phyloP scores from a whole-genome alignment of 1,140 invertebrate genomes.

The Nephotettix cincticeps region DNA sequence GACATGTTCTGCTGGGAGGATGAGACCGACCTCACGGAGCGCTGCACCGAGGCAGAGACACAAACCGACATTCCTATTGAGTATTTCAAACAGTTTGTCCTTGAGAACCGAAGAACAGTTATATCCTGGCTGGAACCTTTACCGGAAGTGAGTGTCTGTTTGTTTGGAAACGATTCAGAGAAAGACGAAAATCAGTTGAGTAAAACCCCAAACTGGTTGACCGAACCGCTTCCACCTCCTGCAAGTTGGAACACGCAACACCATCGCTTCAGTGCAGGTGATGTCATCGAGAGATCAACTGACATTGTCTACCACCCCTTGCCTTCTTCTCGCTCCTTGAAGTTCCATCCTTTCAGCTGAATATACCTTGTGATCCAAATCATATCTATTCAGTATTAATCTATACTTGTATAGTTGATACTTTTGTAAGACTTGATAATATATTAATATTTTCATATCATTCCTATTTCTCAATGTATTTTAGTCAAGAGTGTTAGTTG shows the following conservation, averaged over 20 bases:
- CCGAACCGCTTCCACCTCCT: constrained; percentile 30
- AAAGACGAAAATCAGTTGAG: not conserved
- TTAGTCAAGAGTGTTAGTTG: not conserved
- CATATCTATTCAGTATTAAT: not conserved
- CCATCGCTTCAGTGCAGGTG: constrained; percentile 33
- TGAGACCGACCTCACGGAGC: constrained; percentile 35
- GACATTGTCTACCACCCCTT: constrained; percentile 11
- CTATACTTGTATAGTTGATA: not conserved
- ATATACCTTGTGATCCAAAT: not conserved
- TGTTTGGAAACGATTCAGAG: not conserved
- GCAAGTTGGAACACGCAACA: constrained; percentile 25
- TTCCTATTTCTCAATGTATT: not conserved
- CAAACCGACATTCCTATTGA: constrained; percentile 25
- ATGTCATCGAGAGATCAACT: constrained; percentile 28
- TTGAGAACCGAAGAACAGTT: constrained; percentile 32
- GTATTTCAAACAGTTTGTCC: constrained; percentile 31
- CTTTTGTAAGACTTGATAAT: not conserved
- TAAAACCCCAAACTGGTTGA: constrained; percentile 29
- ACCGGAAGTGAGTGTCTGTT: constrained; percentile 14
- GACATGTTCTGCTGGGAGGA: constrained; percentile 73
- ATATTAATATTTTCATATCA: not conserved
- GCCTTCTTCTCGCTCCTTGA: constrained; percentile 33
- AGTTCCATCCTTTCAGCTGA: constrained; percentile 35
- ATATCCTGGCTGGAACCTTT: constrained; percentile 34
- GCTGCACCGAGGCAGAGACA: constrained; percentile 44